These are phyloP conservation scores for Hypsopygia costalis DNA, from an alignment of 2,888 invertebrate species.

Conservation along the genomic window DNA sequence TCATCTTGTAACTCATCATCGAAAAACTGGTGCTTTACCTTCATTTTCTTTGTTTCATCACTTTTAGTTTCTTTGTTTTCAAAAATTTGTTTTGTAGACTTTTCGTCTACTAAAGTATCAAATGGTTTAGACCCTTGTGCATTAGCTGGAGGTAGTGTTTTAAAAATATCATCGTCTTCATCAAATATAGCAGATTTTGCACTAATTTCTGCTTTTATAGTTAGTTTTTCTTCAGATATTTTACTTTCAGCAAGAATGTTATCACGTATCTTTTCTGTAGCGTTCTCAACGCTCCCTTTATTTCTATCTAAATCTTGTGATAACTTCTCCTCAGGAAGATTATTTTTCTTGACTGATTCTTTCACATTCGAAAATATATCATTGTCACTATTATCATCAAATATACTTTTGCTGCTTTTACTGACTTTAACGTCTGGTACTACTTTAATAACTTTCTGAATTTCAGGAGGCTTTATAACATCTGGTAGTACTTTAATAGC, in stretches of 20 bases:
- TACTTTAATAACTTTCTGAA: not conserved
- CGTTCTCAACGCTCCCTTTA: slow-evolving; percentile 2
- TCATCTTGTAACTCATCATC: not conserved
- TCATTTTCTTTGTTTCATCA: not conserved
- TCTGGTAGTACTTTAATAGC: not conserved
- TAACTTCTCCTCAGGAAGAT: too few species aligned
- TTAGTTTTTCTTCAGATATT: not conserved
- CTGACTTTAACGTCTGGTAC: not conserved
- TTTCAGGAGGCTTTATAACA: too few species aligned
- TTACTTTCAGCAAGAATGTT: too few species aligned
- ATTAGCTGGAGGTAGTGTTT: not conserved
- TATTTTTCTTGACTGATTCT: too few species aligned
- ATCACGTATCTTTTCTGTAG: not conserved
- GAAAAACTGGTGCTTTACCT: not conserved
- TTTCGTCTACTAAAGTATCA: not conserved
- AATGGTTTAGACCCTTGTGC: not conserved
- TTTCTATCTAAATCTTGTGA: too few species aligned
- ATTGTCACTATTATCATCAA: slow-evolving; percentile 45
- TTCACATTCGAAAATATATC: slow-evolving; percentile 17
- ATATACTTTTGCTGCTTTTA: slow-evolving; percentile 30
- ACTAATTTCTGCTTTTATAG: not conserved
- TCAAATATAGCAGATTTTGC: slow-evolving; percentile 2
- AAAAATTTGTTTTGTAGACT: not conserved
- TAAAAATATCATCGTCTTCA: slow-evolving; percentile 7
- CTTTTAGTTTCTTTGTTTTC: not conserved